Conservation (phyloP, 2,888 invertebrate species). For the Hypena proboscidalis region DNA sequence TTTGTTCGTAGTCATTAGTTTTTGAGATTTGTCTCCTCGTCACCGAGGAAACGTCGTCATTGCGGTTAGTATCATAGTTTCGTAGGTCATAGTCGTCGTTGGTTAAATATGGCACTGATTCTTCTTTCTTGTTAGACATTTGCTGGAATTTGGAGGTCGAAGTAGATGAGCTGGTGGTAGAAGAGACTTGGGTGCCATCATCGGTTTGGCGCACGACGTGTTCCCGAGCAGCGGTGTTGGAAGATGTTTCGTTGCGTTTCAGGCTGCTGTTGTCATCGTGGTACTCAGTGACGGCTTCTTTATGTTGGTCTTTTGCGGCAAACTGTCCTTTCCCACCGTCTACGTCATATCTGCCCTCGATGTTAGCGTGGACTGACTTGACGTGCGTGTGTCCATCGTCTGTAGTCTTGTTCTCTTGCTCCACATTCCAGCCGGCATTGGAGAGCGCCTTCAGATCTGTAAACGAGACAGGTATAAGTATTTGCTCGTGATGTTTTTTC, state of each 20-base stretch:
- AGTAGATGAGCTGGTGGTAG: constrained; percentile 66
- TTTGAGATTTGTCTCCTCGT: constrained; percentile 48
- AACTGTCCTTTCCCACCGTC: constrained; percentile 88
- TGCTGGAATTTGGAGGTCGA: constrained; percentile 69
- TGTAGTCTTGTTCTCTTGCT: constrained; percentile 86
- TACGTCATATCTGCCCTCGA: constrained; percentile 87
- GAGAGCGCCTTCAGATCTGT: constrained; percentile 79
- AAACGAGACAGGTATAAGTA: constrained; percentile 42
- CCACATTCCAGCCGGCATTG: constrained; percentile 88
- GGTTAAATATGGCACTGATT: constrained; percentile 65
- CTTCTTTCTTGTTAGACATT: constrained; percentile 64
- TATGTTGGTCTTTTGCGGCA: constrained; percentile 87
- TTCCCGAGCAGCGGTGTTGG: constrained; percentile 70
- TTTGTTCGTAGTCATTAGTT: constrained; percentile 53
- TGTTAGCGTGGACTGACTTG: constrained; percentile 86
- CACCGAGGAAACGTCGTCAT: constrained; percentile 48
- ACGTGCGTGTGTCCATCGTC: constrained; percentile 88
- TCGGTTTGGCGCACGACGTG: constrained; percentile 71
- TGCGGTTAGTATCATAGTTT: constrained; percentile 57
- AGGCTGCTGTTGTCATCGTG: constrained; percentile 73
- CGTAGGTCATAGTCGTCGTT: constrained; percentile 60
- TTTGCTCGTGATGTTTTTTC: not conserved
- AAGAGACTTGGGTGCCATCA: constrained; percentile 69
- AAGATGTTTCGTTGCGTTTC: constrained; percentile 68
- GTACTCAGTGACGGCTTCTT: constrained; percentile 78